Evolutionary conservation across 1,140 invertebrate species (phyloP).

Genomic region (Vollenhovia emeryi): DNA sequence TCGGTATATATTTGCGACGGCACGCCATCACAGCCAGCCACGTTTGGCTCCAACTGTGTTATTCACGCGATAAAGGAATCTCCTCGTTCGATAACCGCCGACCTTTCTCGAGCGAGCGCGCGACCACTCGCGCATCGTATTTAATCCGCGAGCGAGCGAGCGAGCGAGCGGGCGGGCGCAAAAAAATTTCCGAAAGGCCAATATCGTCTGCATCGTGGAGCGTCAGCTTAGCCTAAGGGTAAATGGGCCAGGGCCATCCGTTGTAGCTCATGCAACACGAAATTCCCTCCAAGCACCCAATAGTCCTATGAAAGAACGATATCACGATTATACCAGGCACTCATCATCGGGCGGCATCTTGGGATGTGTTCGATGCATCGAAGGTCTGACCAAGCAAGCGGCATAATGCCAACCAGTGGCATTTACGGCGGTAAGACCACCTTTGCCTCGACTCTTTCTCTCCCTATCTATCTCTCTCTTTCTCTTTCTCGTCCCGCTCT

Average conservation of each 20-base stretch:
- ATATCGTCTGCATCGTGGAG: conserved; percentile 65
- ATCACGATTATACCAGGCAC: conserved; percentile 75
- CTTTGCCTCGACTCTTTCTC: conserved; percentile 76
- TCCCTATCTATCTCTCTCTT: conserved; percentile 52
- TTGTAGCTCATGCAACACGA: conserved; percentile 63
- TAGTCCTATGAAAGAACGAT: conserved; percentile 71
- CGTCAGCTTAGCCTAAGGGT: conserved; percentile 71
- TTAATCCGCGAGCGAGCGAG: conserved; percentile 1
- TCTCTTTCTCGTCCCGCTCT: conserved; percentile 49
- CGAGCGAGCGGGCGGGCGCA: neutral
- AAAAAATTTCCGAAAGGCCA: conserved; percentile 66
- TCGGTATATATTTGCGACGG: neutral
- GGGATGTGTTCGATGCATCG: conserved; percentile 77
- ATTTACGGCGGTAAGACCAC: conserved; percentile 83
- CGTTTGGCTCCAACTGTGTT: conserved; percentile 19
- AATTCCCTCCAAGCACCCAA: conserved; percentile 64
- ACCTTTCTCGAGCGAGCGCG: conserved; percentile 55
- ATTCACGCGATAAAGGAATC: conserved; percentile 60
- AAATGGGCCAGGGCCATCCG: conserved; percentile 80
- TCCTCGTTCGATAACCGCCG: conserved; percentile 36
- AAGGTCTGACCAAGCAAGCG: conserved; percentile 80
- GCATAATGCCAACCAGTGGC: conserved; percentile 85
- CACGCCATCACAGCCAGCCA: neutral
- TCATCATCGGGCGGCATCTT: conserved; percentile 72
- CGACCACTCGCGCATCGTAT: neutral